phyloP scores from a whole-genome alignment of 2,888 invertebrate species.

The Volucella zonaria region DNA sequence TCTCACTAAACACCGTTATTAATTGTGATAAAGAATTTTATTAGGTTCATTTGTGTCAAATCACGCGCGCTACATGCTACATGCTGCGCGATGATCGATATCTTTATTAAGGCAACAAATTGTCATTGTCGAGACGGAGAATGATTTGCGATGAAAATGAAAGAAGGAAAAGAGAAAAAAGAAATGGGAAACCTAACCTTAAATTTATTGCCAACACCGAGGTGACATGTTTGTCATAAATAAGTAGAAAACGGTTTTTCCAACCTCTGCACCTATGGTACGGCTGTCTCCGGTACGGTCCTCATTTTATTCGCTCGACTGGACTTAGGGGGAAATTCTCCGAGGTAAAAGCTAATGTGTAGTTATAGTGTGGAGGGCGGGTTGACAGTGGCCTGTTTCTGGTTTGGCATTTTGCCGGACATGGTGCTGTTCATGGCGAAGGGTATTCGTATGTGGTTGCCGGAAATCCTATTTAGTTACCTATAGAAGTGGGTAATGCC shows the following conservation, averaged over 20 bases:
- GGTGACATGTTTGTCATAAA: constrained; percentile 57
- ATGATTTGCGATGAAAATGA: constrained; percentile 22
- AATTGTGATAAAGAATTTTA: constrained; percentile 58
- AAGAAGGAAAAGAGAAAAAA: no score
- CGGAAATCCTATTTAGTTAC: constrained; percentile 34
- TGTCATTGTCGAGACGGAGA: constrained; percentile 38
- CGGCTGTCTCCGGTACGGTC: not conserved
- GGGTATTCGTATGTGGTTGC: constrained; percentile 16
- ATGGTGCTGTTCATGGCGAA: not conserved
- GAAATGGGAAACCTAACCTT: constrained; percentile 43
- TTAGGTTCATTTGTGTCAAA: constrained; percentile 59
- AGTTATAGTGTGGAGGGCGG: not conserved
- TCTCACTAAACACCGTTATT: constrained; percentile 33
- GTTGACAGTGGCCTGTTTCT: not conserved
- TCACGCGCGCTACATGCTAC: constrained; percentile 36
- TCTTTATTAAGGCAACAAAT: constrained; percentile 67
- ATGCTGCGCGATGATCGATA: constrained; percentile 49
- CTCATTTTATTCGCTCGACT: not conserved
- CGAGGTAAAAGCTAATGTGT: not conserved
- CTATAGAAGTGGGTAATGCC: constrained; percentile 10
- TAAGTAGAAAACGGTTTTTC: constrained; percentile 32
- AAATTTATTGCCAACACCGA: constrained; percentile 48
- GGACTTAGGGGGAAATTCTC: not conserved
- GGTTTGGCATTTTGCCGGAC: constrained; percentile 18
- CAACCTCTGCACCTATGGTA: not conserved